Conservation (phyloP, 1,140 invertebrate genomes). For the Heterodera schachtii region DNA sequence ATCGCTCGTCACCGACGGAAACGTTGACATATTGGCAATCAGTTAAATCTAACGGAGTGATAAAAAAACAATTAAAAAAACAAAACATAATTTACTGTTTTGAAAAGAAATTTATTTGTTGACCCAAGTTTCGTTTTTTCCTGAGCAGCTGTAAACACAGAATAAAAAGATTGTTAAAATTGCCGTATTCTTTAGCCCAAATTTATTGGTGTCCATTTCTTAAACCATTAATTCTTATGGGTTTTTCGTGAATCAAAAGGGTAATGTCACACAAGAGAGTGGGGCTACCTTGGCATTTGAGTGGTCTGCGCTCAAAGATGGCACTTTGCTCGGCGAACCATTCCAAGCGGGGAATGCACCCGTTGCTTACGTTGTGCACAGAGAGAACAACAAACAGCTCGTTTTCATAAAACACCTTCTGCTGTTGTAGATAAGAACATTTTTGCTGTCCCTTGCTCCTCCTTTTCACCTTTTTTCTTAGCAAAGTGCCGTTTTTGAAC, state of each 20-base stretch:
- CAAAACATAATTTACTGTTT: no score
- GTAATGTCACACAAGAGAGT: no score
- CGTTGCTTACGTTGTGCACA: slow-evolving; percentile 20
- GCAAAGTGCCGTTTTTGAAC: slow-evolving; percentile 12
- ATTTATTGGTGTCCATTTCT: no score
- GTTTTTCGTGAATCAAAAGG: no score
- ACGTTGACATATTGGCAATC: slow-evolving; percentile 36
- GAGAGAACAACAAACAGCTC: slow-evolving; percentile 32
- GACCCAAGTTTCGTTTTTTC: no score
- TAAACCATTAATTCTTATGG: no score
- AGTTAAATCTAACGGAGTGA: slow-evolving; percentile 15
- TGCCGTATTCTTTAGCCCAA: no score
- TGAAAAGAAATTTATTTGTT: no score
- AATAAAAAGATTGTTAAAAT: no score
- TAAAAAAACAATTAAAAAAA: no score
- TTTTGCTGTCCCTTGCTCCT: neutral
- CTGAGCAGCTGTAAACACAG: no score
- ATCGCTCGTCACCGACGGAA: slow-evolving; percentile 32
- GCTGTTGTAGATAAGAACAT: neutral
- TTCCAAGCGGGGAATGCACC: slow-evolving; percentile 32
- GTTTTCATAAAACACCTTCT: slow-evolving; percentile 31
- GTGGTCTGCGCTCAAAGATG: slow-evolving; percentile 24
- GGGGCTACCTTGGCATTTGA: slow-evolving; percentile 23
- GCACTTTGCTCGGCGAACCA: slow-evolving; percentile 28
- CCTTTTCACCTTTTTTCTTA: slow-evolving; percentile 18